Conservation (phyloP, 2,113 vertebrate genomes). For the Tiliqua scincoides region DNA sequence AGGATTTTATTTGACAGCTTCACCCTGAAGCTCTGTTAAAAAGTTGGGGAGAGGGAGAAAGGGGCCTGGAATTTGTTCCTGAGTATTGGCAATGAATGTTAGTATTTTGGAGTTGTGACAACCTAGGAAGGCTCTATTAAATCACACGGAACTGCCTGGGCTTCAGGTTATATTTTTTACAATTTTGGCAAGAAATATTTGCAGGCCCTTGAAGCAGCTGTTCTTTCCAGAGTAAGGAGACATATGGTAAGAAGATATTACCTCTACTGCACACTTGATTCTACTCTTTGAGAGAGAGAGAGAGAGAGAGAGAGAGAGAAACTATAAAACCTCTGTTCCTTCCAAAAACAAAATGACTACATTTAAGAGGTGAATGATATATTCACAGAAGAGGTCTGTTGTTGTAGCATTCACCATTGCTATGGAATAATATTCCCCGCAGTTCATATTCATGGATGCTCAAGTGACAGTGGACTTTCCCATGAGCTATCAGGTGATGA, state of each 20-base stretch:
- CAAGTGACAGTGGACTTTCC: background rate
- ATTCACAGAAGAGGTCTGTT: constrained; percentile 23
- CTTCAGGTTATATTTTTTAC: constrained; percentile 42
- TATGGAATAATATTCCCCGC: constrained; percentile 18
- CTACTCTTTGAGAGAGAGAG: no score
- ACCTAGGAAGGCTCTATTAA: constrained; percentile 13
- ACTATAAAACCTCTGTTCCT: constrained; percentile 56
- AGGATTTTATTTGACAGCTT: background rate
- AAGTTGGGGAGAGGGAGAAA: constrained; percentile 25
- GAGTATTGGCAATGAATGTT: background rate
- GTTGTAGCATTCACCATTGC: constrained; percentile 40
- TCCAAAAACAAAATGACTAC: constrained; percentile 41
- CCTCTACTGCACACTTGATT: constrained; percentile 44
- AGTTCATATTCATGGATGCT: background rate
- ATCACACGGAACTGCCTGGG: constrained; percentile 43
- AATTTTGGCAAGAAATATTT: constrained; percentile 54
- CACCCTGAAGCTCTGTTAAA: background rate
- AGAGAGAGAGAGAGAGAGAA: constrained; percentile 26
- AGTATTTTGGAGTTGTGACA: constrained; percentile 33
- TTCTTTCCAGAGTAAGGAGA: constrained; percentile 68
- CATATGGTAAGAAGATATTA: constrained; percentile 69
- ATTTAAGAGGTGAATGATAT: constrained; percentile 40
- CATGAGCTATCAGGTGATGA: background rate
- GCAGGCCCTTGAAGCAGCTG: constrained; percentile 69
- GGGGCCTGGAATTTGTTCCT: background rate